Base-by-base conservation (phyloP, 2,113 vertebrate species). In the Caloenas nicobarica region DNA sequence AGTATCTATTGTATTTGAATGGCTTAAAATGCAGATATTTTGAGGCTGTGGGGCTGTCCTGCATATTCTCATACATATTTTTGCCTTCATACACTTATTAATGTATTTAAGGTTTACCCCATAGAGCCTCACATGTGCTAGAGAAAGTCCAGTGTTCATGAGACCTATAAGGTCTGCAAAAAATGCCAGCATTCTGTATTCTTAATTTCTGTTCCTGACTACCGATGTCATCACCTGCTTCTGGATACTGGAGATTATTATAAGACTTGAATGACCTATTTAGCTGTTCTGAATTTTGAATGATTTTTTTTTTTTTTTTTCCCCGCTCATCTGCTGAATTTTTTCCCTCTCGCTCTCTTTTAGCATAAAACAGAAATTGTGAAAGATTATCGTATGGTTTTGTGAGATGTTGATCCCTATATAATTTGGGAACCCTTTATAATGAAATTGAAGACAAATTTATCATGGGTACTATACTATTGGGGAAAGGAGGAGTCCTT, bases 191-290 rank as follows among this genome's bases (percentile, higher is more conserved):
- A 14, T 77, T 80, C 51, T 72, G 17, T 81, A 72, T 72, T 88
- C 93, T 61, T 60, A 24, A 44, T 90, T 95, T 88, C 71, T 82
- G 21, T 70, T 95, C 61, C 64, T 91, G 64, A 77, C 69, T 82
- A 40, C 57, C 33, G 65, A 0, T 93, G 88, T 56, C 70, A 95
- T 91, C 88, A 82, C 73, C 86, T 95, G 80, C 95, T 95, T 40
- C 77, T 56, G 72, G 29, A 89, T 89, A 36, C 74, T 88, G 61
- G 78, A 96, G 93, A 96, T 96, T 95, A 91, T 91, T 93, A 58
- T 96, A 97, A 97, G 93, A 92, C 89, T 89, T 81, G 91, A 94
- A 88, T 96, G 96, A 96, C 96, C 96, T 96, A 96, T 94, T 95
- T 97, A 96, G 71, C 90, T 94, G 91, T 81, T 94, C 80, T 71